These are phyloP conservation scores for Dicrostonyx torquatus DNA, from an alignment of 2,797 vertebrate species.

Conservation along the genomic window DNA sequence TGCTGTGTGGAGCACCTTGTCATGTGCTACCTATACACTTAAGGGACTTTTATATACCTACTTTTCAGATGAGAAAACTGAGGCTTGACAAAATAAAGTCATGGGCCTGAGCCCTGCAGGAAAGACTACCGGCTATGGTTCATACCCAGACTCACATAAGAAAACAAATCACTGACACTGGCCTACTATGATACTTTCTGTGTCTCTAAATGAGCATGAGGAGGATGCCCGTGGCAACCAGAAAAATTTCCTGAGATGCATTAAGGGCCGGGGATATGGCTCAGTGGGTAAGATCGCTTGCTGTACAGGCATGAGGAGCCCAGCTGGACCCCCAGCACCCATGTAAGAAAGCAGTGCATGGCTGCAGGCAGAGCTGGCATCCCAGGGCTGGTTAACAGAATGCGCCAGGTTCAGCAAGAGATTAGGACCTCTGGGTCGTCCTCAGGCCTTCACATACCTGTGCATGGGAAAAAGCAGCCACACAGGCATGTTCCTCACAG, in stretches of 20 bases:
- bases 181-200: not conserved
- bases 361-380: too few species aligned
- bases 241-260: not conserved
- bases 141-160: fast-evolving
- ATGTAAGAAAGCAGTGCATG: not conserved
- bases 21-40: not conserved
- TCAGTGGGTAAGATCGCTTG: not conserved
- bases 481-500: not conserved
- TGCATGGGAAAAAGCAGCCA: not conserved
- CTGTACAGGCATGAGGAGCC: not conserved
- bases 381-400: not conserved
- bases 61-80: not conserved
- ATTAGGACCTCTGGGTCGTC: not conserved
- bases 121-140: not conserved
- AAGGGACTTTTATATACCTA: not conserved
- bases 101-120: fast-evolving
- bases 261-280: not conserved
- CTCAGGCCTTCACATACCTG: not conserved
- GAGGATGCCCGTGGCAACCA: not conserved
- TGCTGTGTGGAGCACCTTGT: not conserved
- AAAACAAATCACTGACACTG: not conserved
- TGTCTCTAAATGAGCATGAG: not conserved
- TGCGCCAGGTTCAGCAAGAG: not conserved
- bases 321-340: not conserved
- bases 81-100: not conserved